These are phyloP conservation scores for Megaustenia siamemsis DNA, from an alignment of 2,888 invertebrate species.

Conservation along the genomic window DNA sequence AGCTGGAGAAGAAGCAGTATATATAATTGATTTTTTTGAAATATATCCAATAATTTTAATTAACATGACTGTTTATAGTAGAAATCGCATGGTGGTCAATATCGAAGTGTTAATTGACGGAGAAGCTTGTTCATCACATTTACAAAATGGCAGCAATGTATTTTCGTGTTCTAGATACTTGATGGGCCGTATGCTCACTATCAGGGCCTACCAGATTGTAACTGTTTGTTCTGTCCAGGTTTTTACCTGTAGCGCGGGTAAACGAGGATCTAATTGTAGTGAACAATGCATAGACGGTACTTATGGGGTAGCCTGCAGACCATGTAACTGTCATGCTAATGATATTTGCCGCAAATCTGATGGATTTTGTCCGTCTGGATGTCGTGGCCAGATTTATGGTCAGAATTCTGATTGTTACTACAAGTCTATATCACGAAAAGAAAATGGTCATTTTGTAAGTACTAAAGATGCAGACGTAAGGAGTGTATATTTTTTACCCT, in stretches of 20 bases:
- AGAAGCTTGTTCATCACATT: background rate
- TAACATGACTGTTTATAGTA: background rate
- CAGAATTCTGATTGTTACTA: constrained; percentile 9
- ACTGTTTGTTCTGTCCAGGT: constrained; percentile 29
- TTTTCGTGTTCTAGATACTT: background rate
- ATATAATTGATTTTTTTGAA: constrained; percentile 6
- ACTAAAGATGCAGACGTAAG: background rate
- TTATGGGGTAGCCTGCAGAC: constrained; percentile 36
- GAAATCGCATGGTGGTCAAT: background rate
- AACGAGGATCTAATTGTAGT: constrained; percentile 19
- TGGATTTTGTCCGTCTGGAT: constrained; percentile 23
- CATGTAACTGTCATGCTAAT: background rate
- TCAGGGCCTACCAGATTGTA: background rate
- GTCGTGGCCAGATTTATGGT: background rate
- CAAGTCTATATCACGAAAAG: background rate
- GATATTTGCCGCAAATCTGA: background rate
- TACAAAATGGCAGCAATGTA: constrained; percentile 4
- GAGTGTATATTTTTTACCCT: background rate
- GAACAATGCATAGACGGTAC: background rate
- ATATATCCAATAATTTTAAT: constrained; percentile 19
- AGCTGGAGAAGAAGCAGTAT: background rate
- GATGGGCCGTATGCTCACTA: background rate
- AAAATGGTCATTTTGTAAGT: background rate
- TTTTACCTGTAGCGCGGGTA: constrained; percentile 32
- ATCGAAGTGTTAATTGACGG: constrained; percentile 9